phyloP scores from a whole-genome alignment of 2,113 vertebrate species.

The Pterocles orientalis region DNA sequence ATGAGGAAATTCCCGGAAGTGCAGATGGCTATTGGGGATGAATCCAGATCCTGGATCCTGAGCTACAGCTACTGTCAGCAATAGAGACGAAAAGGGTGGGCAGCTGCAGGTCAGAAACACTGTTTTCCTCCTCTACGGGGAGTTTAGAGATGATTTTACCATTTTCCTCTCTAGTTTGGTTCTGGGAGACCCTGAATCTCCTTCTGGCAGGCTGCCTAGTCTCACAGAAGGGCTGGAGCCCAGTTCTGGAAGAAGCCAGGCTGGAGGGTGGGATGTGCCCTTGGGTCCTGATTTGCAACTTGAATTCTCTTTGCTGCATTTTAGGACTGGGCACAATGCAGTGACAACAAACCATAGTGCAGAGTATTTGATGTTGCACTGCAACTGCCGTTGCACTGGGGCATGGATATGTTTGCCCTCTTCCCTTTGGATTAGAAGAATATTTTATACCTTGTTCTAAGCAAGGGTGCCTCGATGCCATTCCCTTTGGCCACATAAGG shows the following conservation, averaged over 20 bases:
- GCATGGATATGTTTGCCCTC: neutral
- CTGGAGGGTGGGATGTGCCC: neutral
- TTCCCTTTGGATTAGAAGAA: neutral
- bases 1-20: neutral
- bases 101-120: neutral
- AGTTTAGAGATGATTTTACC: neutral
- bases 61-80: neutral
- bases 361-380: neutral
- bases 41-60: neutral
- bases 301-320: neutral
- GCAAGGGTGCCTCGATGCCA: neutral
- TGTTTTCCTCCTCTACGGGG: neutral
- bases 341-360: neutral
- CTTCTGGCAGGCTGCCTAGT: neutral
- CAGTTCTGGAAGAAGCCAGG: rapidly evolving
- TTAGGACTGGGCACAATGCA: neutral
- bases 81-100: neutral
- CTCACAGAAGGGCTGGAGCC: neutral
- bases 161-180: neutral
- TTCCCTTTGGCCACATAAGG: neutral
- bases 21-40: neutral
- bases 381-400: neutral
- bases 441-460: neutral
- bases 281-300: neutral
- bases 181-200: neutral